Evolutionary conservation across 2,888 invertebrate species (phyloP).

Genomic region (Azorinus chamasolen): DNA sequence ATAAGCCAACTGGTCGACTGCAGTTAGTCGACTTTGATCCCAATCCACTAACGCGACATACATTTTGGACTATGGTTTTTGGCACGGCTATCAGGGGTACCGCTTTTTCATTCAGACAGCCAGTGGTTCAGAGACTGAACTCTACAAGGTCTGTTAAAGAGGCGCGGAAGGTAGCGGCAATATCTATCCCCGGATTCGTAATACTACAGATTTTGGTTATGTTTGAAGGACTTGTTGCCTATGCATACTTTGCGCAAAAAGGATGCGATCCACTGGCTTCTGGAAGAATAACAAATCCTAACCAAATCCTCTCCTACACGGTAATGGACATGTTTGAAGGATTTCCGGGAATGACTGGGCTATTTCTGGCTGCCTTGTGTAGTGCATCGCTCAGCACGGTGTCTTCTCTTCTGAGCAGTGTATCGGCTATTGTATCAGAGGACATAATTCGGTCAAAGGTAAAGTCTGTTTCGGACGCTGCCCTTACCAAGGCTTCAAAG

Average conservation of each 20-base stretch:
- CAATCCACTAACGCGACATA: slow-evolving; percentile 35
- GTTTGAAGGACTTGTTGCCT: slow-evolving; percentile 45
- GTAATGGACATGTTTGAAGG: slow-evolving; percentile 45
- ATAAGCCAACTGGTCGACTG: slow-evolving; percentile 36
- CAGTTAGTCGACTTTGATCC: slow-evolving; percentile 44
- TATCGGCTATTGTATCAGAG: slow-evolving; percentile 36
- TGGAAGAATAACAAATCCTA: slow-evolving; percentile 41
- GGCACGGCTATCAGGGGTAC: slow-evolving; percentile 12
- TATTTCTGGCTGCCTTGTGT: slow-evolving; percentile 37
- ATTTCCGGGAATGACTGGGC: slow-evolving; percentile 27
- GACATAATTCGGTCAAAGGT: slow-evolving; percentile 20
- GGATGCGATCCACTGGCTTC: slow-evolving; percentile 50
- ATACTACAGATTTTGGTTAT: slow-evolving; percentile 33
- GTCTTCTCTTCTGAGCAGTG: slow-evolving; percentile 42
- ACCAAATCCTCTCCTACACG: slow-evolving; percentile 38
- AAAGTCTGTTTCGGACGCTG: slow-evolving; percentile 14
- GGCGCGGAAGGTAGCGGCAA: slow-evolving; percentile 38
- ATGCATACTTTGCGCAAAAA: slow-evolving; percentile 45
- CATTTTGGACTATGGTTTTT: slow-evolving; percentile 50
- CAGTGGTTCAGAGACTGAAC: slow-evolving; percentile 40
- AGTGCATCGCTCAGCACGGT: slow-evolving; percentile 46
- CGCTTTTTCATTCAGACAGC: slow-evolving; percentile 11
- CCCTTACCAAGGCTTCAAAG: slow-evolving; percentile 28
- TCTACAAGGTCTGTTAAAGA: slow-evolving; percentile 34
- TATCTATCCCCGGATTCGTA: slow-evolving; percentile 33